Evolutionary conservation across 2,888 invertebrate species (phyloP).

Genomic region (Calameuta idolon): DNA sequence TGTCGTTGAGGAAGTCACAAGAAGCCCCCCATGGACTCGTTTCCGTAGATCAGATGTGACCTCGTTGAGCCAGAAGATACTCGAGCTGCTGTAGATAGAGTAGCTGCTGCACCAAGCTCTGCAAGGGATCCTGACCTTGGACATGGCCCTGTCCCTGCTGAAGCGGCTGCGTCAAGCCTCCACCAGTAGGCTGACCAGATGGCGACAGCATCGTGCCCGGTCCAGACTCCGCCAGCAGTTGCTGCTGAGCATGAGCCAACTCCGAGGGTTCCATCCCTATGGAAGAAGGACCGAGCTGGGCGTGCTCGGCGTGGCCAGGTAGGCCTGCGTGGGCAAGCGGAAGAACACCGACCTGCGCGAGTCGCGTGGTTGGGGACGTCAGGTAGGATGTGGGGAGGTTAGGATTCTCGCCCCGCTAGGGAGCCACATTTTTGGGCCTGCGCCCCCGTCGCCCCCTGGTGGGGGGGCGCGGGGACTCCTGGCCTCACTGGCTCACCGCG

Average conservation of each 20-base stretch:
- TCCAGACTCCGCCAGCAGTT: conserved; percentile 46
- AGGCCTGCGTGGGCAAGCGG: conserved; percentile 42
- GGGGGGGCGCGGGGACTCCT: conserved; percentile 68
- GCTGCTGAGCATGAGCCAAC: conserved; percentile 51
- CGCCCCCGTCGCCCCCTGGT: conserved; percentile 68
- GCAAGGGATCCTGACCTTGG: conserved; percentile 60
- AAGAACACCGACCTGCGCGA: conserved; percentile 50
- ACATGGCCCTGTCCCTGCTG: conserved; percentile 49
- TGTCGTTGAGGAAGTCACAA: neutral
- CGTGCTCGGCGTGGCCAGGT: conserved; percentile 40
- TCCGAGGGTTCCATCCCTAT: conserved; percentile 57
- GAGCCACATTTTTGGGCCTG: conserved; percentile 68
- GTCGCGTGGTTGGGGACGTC: conserved; percentile 46
- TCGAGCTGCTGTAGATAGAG: conserved; percentile 59
- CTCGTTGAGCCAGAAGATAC: conserved; percentile 59
- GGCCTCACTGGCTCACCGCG: conserved; percentile 82
- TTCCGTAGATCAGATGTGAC: conserved; percentile 48
- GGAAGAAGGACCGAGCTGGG: conserved; percentile 41
- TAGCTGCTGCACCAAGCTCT: conserved; percentile 63
- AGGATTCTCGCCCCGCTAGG: conserved; percentile 67
- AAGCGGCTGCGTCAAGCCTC: conserved; percentile 55
- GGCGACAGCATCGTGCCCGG: conserved; percentile 41
- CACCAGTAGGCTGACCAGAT: conserved; percentile 51
- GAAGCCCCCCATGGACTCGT: neutral
- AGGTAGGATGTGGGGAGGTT: conserved; percentile 57